Base-by-base conservation (phyloP, 2,888 invertebrate species). In the Tiliacea citrago region DNA sequence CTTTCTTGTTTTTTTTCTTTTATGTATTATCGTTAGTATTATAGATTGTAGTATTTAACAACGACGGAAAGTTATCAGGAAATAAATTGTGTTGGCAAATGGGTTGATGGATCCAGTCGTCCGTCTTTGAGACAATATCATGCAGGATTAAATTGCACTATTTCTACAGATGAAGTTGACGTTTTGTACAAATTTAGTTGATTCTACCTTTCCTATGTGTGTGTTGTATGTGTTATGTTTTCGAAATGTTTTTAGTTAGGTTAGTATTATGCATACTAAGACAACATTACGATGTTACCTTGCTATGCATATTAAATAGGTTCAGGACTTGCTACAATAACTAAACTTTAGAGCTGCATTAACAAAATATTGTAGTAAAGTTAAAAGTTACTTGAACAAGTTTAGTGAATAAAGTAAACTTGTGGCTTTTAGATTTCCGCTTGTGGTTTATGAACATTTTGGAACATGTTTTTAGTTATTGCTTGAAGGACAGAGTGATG, bases 261-360 rank as follows among this genome's bases (percentile, higher is more conserved):
- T 68, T 82, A 80, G 78, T 78, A 82, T 60, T 81, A 82, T 79
- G 79, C 65, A 83, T 71, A 49, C 42, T 74, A 79, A 79, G 53
- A 83, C 42, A 79, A 83, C 65, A 83, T 73, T 71, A 49, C 51
- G 21, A 68, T 72, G 68, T 74, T 74, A 74, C 65, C 69, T 78
- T 21, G 13, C 62, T 49, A 69, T 79, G 70, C 79, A 83, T 83
- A 61, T 68, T 83, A 78, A 82, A 60, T 47, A 73, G 55, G 12
- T 78, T 70, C 55, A 70, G 24, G 12, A 57, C 62, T 77, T 68
- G 45, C 55, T 69, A 67, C 57, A 68, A 62, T 77, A 81, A 69
- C 68, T 62, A 21, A 72, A 66, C 61, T 81, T 58, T 47, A 24
- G 12, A 61, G 68, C 45, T 82, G 65, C 63, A 71, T 47, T 78